Conservation (phyloP, 1,140 invertebrate species). For the Antheraea pernyi region DNA sequence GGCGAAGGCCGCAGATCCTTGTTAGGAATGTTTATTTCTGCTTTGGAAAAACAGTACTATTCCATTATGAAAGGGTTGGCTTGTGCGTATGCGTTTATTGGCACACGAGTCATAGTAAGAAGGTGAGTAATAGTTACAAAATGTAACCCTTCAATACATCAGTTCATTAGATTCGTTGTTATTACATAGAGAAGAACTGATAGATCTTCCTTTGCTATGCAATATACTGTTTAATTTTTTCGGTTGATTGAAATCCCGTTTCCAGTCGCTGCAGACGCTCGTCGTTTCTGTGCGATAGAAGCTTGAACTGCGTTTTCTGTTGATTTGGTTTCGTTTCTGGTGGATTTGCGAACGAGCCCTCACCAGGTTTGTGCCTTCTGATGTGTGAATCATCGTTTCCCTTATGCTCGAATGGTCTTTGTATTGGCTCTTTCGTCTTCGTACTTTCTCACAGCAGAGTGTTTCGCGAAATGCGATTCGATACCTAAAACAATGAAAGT, state of each 20-base stretch:
- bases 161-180: conserved; percentile 19
- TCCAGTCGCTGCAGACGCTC: conserved; percentile 44
- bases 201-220: not conserved
- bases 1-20: too few species aligned
- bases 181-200: conserved; percentile 18
- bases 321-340: conserved; percentile 41
- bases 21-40: too few species aligned
- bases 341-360: conserved; percentile 51
- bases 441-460: conserved; percentile 79
- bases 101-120: too few species aligned
- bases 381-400: conserved; percentile 73
- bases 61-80: too few species aligned
- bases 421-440: conserved; percentile 69
- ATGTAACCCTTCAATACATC: conserved; percentile 12
- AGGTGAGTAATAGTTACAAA: too few species aligned
- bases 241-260: conserved; percentile 19
- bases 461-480: conserved; percentile 88
- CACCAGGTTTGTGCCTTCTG: conserved; percentile 64
- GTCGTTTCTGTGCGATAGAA: conserved; percentile 45
- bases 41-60: too few species aligned
- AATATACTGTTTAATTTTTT: conserved; percentile 13
- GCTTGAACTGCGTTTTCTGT: conserved; percentile 40
- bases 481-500: conserved; percentile 80
- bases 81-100: too few species aligned
- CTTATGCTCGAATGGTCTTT: conserved; percentile 80